These are phyloP conservation scores for Ichneumoninae sp. DNA, from an alignment of 2,888 invertebrate genomes.

Conservation along the genomic window DNA sequence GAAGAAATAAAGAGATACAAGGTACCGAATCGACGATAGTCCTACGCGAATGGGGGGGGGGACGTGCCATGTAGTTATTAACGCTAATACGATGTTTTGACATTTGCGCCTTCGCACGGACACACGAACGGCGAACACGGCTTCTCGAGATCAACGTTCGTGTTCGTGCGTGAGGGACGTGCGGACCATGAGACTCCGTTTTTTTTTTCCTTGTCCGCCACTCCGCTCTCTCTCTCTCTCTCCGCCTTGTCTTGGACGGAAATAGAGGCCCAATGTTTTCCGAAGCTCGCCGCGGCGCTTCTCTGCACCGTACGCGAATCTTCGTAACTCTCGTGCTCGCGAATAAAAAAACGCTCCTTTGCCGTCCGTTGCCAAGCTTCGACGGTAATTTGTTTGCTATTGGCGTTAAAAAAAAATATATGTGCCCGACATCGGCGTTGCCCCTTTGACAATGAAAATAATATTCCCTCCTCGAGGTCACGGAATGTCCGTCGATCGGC, in stretches of 20 bases:
- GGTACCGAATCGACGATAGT: neutral
- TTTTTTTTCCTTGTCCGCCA: constrained; percentile 32
- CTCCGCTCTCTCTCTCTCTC: constrained; percentile 22
- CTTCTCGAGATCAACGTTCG: constrained; percentile 43
- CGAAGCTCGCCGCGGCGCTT: constrained; percentile 24
- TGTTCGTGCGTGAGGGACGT: constrained; percentile 48
- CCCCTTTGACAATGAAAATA: constrained; percentile 34
- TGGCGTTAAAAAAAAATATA: neutral
- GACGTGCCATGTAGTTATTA: neutral
- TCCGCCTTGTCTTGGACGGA: constrained; percentile 65
- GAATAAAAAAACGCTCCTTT: neutral
- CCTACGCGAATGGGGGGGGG: neutral
- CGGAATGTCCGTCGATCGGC: constrained; percentile 43
- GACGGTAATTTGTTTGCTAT: neutral
- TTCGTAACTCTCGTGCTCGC: neutral
- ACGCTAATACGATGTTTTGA: constrained; percentile 58
- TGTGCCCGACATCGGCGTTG: neutral
- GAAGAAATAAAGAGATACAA: neutral
- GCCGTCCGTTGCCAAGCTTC: neutral
- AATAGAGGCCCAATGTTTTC: constrained; percentile 59
- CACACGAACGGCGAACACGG: constrained; percentile 35
- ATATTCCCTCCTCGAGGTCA: constrained; percentile 36
- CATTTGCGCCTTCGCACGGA: constrained; percentile 47
- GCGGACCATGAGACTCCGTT: constrained; percentile 64
- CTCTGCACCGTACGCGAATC: neutral